Evolutionary conservation across 2,797 vertebrate genomes (phyloP).

Genomic region (Circus cinereus): DNA sequence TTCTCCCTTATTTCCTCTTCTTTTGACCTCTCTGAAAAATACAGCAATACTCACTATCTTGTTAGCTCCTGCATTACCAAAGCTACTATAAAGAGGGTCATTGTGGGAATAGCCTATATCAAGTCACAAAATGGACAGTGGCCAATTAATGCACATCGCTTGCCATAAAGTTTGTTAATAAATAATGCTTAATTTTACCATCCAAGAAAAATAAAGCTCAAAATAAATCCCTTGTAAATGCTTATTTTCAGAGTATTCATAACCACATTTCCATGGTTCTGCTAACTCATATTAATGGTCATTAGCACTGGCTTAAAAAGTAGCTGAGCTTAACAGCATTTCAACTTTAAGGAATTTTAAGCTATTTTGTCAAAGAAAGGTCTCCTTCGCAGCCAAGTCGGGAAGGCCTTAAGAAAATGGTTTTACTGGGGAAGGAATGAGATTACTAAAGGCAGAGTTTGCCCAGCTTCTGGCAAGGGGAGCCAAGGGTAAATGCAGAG

Average conservation of each 20-base stretch:
- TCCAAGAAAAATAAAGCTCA: not conserved
- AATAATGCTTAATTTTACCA: not conserved
- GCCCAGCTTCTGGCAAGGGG: not conserved
- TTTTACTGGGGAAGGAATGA: not conserved
- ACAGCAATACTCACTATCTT: not conserved
- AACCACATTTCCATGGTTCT: not conserved
- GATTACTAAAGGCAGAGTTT: not conserved
- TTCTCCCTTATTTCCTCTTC: slow-evolving; percentile 7
- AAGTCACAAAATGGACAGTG: not conserved
- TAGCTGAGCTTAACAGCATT: not conserved
- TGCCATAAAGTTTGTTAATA: not conserved
- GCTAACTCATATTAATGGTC: not conserved
- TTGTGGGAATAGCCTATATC: not conserved
- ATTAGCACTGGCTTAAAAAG: not conserved
- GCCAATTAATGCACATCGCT: not conserved
- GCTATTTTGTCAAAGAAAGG: not conserved
- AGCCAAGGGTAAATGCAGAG: not conserved
- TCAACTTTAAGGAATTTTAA: not conserved
- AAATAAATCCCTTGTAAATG: not conserved
- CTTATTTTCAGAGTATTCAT: not conserved
- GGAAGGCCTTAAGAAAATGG: not conserved
- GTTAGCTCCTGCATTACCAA: not conserved
- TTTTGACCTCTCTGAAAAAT: slow-evolving; percentile 25
- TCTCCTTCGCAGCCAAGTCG: not conserved
- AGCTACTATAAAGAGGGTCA: not conserved